These are phyloP conservation scores for Tetranychus piercei DNA, from an alignment of 2,888 invertebrate species.

Conservation along the genomic window DNA sequence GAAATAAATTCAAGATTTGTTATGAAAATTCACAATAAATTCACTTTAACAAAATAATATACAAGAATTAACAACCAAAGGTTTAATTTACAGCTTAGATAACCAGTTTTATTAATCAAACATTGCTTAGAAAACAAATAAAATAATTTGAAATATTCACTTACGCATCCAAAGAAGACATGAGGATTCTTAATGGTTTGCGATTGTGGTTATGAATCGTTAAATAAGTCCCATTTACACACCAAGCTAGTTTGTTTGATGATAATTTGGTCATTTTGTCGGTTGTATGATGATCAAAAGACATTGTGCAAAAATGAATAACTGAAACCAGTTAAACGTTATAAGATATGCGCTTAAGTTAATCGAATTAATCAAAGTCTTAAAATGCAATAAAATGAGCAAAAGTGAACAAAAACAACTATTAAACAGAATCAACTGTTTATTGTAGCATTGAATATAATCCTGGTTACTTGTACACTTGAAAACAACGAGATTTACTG, in stretches of 20 bases:
- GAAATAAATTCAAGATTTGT: not conserved
- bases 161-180: not conserved
- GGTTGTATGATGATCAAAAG: not conserved
- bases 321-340: no score
- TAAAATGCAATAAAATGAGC: no score
- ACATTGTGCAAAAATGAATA: no score
- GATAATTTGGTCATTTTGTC: not conserved
- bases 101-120: not conserved
- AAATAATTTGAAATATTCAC: not conserved
- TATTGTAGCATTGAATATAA: no score
- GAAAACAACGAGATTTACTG: no score
- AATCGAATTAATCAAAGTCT: no score
- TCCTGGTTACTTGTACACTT: no score
- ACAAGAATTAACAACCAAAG: no score
- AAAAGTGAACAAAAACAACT: no score
- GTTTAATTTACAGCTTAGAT: no score
- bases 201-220: not conserved
- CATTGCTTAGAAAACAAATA: not conserved
- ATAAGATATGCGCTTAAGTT: no score
- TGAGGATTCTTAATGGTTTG: not conserved
- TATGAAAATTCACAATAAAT: not conserved
- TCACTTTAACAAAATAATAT: not conserved
- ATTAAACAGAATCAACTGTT: no score
- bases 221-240: not conserved
- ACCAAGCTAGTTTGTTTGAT: not conserved